Evolutionary conservation across 2,113 vertebrate genomes (phyloP).

Genomic region (Raja brachyura): DNA sequence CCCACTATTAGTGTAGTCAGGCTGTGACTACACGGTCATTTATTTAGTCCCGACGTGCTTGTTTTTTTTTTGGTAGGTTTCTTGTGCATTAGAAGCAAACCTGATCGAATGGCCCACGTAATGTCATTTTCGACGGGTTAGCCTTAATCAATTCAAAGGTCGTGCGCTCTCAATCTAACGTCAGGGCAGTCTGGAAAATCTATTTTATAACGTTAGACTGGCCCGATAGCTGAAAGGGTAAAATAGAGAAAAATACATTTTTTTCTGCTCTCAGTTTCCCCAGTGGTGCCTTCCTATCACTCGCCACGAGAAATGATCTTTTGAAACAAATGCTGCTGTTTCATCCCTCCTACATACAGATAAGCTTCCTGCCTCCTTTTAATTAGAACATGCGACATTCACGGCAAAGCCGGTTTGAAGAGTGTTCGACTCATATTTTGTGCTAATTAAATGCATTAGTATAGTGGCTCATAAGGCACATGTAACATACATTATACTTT

Average conservation of each 20-base stretch:
- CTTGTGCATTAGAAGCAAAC: constrained; percentile 16
- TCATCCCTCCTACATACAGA: not conserved
- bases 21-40: not conserved
- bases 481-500: not conserved
- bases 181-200: not conserved
- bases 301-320: not conserved
- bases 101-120: not conserved
- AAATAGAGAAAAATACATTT: not conserved
- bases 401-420: not conserved
- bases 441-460: not conserved
- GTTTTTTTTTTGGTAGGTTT: not conserved
- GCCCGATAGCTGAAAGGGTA: too few species aligned
- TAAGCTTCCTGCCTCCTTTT: not conserved
- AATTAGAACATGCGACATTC: not conserved
- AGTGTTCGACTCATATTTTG: not conserved
- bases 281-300: not conserved
- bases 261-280: not conserved
- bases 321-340: not conserved
- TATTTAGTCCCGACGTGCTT: not conserved
- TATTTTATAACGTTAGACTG: not conserved
- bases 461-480: not conserved
- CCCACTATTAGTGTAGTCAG: not conserved
- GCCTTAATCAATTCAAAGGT: constrained; percentile 18
- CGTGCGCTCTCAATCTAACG: not conserved
- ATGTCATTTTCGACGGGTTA: constrained; percentile 3